Percentiles rank a stretch among this genome's conserved stretches.
Evolutionary conservation across 2,797 vertebrate species (phyloP).

Genomic region (Coranthus polyacanthus): DNA sequence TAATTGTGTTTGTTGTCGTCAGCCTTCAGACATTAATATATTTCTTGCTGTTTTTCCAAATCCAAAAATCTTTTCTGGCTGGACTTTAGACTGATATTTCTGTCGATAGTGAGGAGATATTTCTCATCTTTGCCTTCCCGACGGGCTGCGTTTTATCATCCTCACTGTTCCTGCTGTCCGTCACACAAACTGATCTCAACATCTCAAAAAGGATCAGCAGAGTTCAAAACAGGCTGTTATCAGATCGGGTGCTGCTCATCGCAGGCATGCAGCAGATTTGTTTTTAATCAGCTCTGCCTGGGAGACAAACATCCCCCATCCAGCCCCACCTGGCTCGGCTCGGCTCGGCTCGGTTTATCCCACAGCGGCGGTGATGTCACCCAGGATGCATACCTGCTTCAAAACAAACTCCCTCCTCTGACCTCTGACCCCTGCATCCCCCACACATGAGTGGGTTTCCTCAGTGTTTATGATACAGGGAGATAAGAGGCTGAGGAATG

Average conservation of each 20-base stretch:
- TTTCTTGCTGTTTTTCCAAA: too few species aligned
- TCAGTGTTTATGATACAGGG: conserved; percentile 71
- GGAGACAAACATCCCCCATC: conserved; percentile 3
- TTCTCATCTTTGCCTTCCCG: not conserved
- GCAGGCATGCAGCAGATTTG: conserved; percentile 45
- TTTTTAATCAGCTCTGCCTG: conserved; percentile 57
- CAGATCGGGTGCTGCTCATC: conserved; percentile 7
- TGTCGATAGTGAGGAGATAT: too few species aligned
- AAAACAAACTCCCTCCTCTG: conserved; percentile 39
- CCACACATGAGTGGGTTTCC: conserved; percentile 43
- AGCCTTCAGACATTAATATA: too few species aligned
- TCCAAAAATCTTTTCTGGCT: not conserved
- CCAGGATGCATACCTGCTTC: conserved; percentile 54
- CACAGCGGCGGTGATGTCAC: conserved; percentile 61
- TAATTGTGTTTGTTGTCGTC: too few species aligned
- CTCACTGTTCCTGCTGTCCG: not conserved
- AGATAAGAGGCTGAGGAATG: conserved; percentile 80
- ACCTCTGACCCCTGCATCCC: conserved; percentile 66
- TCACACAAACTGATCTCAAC: not conserved
- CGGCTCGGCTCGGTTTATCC: not conserved
- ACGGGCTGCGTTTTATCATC: not conserved
- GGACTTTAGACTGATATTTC: not conserved
- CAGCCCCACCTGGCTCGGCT: not conserved
- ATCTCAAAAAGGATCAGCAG: not conserved
- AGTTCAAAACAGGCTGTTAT: conserved; percentile 2